Evolutionary conservation across 2,113 vertebrate species (phyloP).

Genomic region (Gambusia affinis): DNA sequence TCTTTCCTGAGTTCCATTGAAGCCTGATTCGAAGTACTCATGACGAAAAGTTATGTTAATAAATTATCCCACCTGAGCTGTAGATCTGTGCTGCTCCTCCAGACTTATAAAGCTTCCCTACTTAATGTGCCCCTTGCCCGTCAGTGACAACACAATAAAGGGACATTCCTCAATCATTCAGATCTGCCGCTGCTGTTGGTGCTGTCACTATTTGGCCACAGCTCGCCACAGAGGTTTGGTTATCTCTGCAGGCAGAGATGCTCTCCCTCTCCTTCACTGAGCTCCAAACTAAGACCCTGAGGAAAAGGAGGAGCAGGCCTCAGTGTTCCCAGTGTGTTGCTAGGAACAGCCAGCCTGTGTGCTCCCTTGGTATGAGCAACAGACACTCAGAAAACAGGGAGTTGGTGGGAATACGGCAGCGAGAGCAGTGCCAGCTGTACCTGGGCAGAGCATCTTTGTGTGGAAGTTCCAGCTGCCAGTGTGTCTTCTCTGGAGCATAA

Average conservation of each 20-base stretch:
- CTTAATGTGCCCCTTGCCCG: neutral
- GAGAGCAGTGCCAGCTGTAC: slow-evolving; percentile 33
- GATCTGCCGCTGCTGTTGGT: neutral
- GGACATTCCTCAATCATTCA: neutral
- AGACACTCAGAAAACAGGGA: slow-evolving; percentile 23
- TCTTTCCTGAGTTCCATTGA: neutral
- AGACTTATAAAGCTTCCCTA: neutral
- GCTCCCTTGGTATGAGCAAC: slow-evolving; percentile 71
- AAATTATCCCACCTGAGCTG: neutral
- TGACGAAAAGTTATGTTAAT: neutral
- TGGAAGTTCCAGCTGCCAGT: slow-evolving; percentile 34
- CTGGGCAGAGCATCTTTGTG: slow-evolving; percentile 6
- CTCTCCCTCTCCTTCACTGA: slow-evolving; percentile 39
- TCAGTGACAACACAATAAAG: neutral
- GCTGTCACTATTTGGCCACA: slow-evolving; percentile 17
- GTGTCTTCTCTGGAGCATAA: neutral
- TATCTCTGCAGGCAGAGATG: slow-evolving; percentile 25
- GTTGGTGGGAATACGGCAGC: slow-evolving; percentile 36
- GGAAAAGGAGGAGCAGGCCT: slow-evolving; percentile 26
- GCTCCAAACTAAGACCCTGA: slow-evolving; percentile 35
- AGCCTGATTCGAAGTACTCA: too few relatives aligned
- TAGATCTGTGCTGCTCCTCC: neutral
- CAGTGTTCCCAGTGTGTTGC: slow-evolving; percentile 38
- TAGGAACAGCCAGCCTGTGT: slow-evolving; percentile 68
- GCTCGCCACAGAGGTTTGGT: slow-evolving; percentile 22